A percentile compares a stretch with the other conserved stretches of the same genome.
Evolutionary conservation across 2,113 vertebrate species (phyloP).

Genomic region (Lipotes vexillifer): DNA sequence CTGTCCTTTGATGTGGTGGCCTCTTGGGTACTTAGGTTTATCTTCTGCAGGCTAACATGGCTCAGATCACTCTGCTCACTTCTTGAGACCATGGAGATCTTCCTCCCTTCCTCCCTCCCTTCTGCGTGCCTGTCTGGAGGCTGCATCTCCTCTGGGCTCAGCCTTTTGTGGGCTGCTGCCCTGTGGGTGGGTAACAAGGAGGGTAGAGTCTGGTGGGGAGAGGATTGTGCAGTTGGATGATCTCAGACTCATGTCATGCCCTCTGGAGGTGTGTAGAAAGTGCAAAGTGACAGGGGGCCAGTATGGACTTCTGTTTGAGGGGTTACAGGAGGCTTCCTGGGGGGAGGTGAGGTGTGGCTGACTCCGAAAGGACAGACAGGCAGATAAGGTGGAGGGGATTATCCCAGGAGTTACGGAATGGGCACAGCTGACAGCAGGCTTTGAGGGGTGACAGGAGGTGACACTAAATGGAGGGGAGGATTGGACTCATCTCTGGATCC

Average conservation of each 20-base stretch:
- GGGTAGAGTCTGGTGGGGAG: not conserved
- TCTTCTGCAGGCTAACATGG: not conserved
- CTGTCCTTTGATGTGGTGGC: not conserved
- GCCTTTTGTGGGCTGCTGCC: not conserved
- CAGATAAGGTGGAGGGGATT: not conserved
- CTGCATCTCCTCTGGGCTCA: not conserved
- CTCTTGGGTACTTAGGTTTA: not conserved
- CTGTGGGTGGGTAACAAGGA: not conserved
- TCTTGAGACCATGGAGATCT: not conserved
- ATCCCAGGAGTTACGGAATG: not conserved
- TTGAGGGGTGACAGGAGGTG: not conserved
- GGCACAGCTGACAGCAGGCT: not conserved
- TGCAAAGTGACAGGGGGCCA: too few species aligned
- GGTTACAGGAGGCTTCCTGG: not conserved
- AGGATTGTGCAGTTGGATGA: not conserved
- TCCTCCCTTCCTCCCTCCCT: not conserved
- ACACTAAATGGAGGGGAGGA: not conserved
- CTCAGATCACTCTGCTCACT: not conserved
- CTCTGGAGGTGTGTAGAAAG: not conserved
- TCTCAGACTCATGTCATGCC: not conserved
- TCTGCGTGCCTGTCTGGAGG: rapidly evolving
- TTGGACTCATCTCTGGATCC: not conserved
- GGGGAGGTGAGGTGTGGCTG: not conserved
- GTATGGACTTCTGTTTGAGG: not conserved
- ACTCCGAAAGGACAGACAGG: not conserved